Evolutionary conservation across 2,113 vertebrate species (phyloP), one percentile per base, ranked within the genome.

Genomic region (Hemichromis elongatus): DNA sequence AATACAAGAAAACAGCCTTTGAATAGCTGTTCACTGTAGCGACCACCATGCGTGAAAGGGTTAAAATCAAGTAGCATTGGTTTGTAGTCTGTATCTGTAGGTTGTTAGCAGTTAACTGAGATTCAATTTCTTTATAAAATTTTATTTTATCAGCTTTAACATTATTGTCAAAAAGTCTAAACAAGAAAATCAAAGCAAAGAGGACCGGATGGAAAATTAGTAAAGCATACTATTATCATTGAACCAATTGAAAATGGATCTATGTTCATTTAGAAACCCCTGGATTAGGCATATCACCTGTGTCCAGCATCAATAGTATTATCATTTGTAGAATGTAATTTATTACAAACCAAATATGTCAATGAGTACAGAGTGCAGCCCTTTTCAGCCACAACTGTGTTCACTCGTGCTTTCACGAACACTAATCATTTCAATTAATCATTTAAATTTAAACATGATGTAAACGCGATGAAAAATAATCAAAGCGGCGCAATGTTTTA

Each of bases 381-480:
- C 11, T 56, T 75, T 21, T 63, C 14, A 37, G 47, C 7, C 59
- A 42, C 19, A 70, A 30, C 33, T 78, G n/a, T 61, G 16, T 75
- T 14, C 79, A 33, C 24, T 55, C 9, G 28, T 30, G 26, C 55
- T 57, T 40, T 30, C 21, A 68, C 13, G 1, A 57, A 35, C 10
- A 5, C 4, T 35, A 83, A 56, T 77, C 42, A 53, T 30, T 45
- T 55, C 40, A 73, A 73, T 73, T 75, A 75, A 75, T 50, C 42
- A 50, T 75, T 75, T 75, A 5, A 75, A 75, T 75, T 75, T 75
- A 55, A 78, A 78, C 70, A 86, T 37, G 70, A 68, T 66, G 37
- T 24, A 79, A 57, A 50, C 8, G 28, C 16, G 54, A 85, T 86
- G 59, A 84, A 57, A 90, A 90, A 82, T 81, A 26, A 86, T 89